phyloP scores from a whole-genome alignment of 2,888 invertebrate genomes.

The Ennomos erosarius region DNA sequence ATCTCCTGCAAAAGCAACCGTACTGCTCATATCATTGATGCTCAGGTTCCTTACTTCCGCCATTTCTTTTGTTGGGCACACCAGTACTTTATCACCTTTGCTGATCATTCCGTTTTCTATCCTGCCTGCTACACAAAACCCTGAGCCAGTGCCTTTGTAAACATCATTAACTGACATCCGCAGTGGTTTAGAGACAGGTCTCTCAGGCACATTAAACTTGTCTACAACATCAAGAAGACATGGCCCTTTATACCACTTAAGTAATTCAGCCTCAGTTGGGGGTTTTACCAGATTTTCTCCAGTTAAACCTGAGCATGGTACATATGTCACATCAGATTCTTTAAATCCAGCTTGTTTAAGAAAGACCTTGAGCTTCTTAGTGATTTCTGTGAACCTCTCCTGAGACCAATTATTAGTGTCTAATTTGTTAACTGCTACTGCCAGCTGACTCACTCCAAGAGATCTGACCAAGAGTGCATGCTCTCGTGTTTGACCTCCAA shows the following conservation, averaged over 20 bases:
- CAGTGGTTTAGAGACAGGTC: conserved; percentile 95
- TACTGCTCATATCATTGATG: conserved; percentile 89
- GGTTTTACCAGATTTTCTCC: conserved; percentile 95
- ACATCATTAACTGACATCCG: conserved; percentile 97
- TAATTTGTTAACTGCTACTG: conserved; percentile 98
- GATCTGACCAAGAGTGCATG: conserved; percentile 97
- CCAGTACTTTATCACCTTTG: conserved; percentile 93
- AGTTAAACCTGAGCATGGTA: conserved; percentile 98
- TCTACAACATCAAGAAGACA: conserved; percentile 95
- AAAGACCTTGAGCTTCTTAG: conserved; percentile 91
- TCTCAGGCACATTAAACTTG: conserved; percentile 93
- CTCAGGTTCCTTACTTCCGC: conserved; percentile 91
- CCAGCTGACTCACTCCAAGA: conserved; percentile 95
- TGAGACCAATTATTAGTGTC: conserved; percentile 98
- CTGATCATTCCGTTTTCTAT: conserved; percentile 96
- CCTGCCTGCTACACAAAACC: conserved; percentile 95
- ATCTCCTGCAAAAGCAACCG: conserved; percentile 96
- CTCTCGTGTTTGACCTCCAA: conserved; percentile 98
- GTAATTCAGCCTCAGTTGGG: conserved; percentile 87
- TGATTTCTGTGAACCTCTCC: conserved; percentile 95
- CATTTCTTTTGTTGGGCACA: conserved; percentile 93
- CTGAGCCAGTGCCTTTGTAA: conserved; percentile 96
- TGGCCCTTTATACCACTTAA: conserved; percentile 93
- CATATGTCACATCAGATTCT: conserved; percentile 93
- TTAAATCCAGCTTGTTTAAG: conserved; percentile 96